Conservation (phyloP, 2,797 vertebrate genomes). For the Atherinosoma microstoma region DNA sequence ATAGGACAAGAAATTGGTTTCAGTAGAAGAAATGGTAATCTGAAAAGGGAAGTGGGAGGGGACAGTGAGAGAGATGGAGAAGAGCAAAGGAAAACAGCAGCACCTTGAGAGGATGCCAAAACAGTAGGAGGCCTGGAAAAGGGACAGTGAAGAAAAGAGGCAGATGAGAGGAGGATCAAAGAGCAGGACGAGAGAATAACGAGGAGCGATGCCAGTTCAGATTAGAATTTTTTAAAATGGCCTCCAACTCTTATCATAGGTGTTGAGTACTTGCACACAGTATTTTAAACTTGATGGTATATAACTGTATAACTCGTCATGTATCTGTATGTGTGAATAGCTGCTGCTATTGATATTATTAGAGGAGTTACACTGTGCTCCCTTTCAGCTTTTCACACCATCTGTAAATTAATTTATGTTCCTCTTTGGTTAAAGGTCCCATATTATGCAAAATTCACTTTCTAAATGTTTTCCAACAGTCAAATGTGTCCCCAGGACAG, state of each 20-base stretch:
- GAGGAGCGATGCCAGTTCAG: constrained; percentile 47
- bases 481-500: too few relatives aligned
- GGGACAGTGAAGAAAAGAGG: constrained; percentile 59
- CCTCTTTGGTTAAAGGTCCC: neutral
- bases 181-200: constrained; percentile 57
- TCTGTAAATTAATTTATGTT: neutral
- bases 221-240: constrained; percentile 53
- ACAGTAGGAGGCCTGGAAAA: constrained; percentile 68
- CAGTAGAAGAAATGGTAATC: constrained; percentile 24
- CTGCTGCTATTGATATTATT: constrained; percentile 1
- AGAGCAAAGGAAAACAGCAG: constrained; percentile 39
- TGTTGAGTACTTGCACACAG: constrained; percentile 14
- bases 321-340: constrained; percentile 6
- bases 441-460: too few relatives aligned
- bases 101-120: constrained; percentile 55
- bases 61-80: constrained; percentile 9
- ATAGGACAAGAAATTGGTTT: constrained; percentile 11
- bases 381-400: constrained; percentile 5
- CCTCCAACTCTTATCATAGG: constrained; percentile 28
- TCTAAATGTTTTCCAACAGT: too few relatives aligned
- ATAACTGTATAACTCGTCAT: neutral
- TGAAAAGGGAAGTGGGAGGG: constrained; percentile 17
- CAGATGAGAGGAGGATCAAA: constrained; percentile 76
- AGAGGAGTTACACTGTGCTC: neutral
- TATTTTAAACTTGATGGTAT: constrained; percentile 16